A percentile compares a stretch with the other conserved stretches of the same genome.
Evolutionary conservation across 2,888 invertebrate genomes (phyloP).

Genomic region (Hesperia comma): DNA sequence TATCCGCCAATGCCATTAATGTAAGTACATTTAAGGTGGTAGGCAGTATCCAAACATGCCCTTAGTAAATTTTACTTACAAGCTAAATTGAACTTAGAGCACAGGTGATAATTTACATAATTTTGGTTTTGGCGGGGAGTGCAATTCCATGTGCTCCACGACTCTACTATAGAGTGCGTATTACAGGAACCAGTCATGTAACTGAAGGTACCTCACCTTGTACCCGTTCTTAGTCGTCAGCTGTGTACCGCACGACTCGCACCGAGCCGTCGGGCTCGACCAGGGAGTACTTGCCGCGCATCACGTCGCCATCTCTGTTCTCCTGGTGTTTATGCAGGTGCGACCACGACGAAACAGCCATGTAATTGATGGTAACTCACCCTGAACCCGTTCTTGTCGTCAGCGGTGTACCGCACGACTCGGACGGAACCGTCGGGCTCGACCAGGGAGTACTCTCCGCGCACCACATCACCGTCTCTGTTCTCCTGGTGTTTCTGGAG

Average conservation of each 20-base stretch:
- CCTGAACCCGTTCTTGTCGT: conserved; percentile 89
- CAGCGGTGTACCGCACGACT: conserved; percentile 89
- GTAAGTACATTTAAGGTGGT: too few relatives aligned
- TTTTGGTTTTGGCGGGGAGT: too few relatives aligned
- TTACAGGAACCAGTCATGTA: too few relatives aligned
- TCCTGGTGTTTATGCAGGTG: conserved; percentile 89
- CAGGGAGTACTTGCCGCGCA: conserved; percentile 89
- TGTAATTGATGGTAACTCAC: too few relatives aligned
- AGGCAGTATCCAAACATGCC: too few relatives aligned
- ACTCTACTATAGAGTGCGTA: too few relatives aligned
- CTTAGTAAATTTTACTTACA: too few relatives aligned
- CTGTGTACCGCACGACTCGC: conserved; percentile 88
- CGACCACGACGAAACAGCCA: too few relatives aligned
- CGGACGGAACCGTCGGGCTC: conserved; percentile 90
- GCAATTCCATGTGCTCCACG: too few relatives aligned
- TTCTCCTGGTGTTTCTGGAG: conserved; percentile 89
- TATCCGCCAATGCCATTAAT: too few relatives aligned
- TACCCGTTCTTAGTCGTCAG: conserved; percentile 90
- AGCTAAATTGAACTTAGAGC: too few relatives aligned
- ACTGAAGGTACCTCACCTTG: conserved; percentile 84
- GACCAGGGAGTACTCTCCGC: conserved; percentile 89
- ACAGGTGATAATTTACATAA: too few relatives aligned
- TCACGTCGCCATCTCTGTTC: conserved; percentile 88
- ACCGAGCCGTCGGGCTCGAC: conserved; percentile 90
- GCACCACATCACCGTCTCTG: conserved; percentile 88